These are phyloP conservation scores for Agriopis aurantiaria DNA, from an alignment of 2,888 invertebrate species.

Conservation along the genomic window DNA sequence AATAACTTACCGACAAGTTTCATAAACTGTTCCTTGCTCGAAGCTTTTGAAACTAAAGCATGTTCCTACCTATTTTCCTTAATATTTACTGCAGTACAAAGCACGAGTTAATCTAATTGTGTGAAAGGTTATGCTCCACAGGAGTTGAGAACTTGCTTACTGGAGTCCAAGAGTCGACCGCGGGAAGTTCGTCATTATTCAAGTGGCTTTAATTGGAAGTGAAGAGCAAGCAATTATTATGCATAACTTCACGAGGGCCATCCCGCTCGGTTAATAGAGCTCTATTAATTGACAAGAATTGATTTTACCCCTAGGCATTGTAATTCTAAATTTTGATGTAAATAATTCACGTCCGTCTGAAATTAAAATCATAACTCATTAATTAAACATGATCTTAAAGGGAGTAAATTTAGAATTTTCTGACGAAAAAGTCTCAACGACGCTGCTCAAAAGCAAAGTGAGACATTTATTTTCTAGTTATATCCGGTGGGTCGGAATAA, in stretches of 20 bases:
- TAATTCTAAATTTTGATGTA: constrained; percentile 42
- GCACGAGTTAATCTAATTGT: constrained; percentile 51
- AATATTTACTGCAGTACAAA: constrained; percentile 39
- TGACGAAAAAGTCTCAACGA: constrained; percentile 9
- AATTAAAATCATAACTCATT: constrained; percentile 21
- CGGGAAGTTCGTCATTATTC: constrained; percentile 64
- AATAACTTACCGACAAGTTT: constrained; percentile 20
- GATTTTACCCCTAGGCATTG: constrained; percentile 54
- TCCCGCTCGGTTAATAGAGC: constrained; percentile 64
- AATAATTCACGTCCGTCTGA: constrained; percentile 20
- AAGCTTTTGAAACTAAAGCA: constrained; percentile 21
- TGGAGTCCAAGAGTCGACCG: constrained; percentile 53
- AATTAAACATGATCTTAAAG: constrained; percentile 26
- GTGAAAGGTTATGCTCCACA: constrained; percentile 45
- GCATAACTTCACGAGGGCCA: constrained; percentile 75
- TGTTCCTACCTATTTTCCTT: constrained; percentile 26
- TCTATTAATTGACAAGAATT: constrained; percentile 65
- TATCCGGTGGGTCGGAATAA: constrained; percentile 41
- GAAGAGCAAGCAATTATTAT: constrained; percentile 77
- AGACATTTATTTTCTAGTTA: constrained; percentile 42
- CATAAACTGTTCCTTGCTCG: constrained; percentile 21
- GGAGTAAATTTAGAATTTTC: background rate
- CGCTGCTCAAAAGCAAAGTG: constrained; percentile 27
- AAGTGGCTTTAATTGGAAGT: constrained; percentile 73
- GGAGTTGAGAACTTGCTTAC: constrained; percentile 48